phyloP scores from a whole-genome alignment of 2,797 vertebrate species.

The Anableps anableps region DNA sequence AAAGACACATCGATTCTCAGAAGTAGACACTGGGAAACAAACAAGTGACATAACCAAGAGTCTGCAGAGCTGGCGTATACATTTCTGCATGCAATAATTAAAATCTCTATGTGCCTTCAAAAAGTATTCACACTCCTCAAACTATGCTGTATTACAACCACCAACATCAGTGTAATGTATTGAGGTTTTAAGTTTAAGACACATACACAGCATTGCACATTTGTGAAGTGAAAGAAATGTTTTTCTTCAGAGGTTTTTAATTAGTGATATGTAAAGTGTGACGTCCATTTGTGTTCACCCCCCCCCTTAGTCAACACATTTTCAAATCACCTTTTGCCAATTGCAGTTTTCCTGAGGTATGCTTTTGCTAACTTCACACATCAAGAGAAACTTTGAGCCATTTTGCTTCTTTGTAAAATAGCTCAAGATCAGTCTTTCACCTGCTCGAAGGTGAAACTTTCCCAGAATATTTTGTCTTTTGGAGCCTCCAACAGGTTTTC shows the following conservation, averaged over 20 bases:
- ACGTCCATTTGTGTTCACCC: neutral
- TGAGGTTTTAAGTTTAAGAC: neutral
- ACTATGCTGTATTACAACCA: neutral
- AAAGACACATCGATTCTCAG: neutral
- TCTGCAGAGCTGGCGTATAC: neutral
- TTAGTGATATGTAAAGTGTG: neutral
- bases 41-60: constrained; percentile 4
- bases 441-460: neutral
- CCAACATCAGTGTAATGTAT: neutral
- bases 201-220: neutral
- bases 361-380: neutral
- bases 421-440: neutral
- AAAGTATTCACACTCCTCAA: neutral
- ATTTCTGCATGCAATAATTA: neutral
- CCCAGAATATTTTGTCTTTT: neutral
- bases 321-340: neutral
- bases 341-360: neutral
- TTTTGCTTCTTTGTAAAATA: neutral
- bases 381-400: neutral
- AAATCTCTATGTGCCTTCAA: neutral
- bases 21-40: neutral
- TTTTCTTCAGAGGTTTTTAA: neutral
- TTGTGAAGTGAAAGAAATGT: neutral
- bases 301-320: neutral
- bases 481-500: neutral